Percentiles rank a stretch among this genome's conserved stretches.
These are phyloP conservation scores for Apeira syringaria DNA, from an alignment of 2,888 invertebrate species.

Conservation along the genomic window DNA sequence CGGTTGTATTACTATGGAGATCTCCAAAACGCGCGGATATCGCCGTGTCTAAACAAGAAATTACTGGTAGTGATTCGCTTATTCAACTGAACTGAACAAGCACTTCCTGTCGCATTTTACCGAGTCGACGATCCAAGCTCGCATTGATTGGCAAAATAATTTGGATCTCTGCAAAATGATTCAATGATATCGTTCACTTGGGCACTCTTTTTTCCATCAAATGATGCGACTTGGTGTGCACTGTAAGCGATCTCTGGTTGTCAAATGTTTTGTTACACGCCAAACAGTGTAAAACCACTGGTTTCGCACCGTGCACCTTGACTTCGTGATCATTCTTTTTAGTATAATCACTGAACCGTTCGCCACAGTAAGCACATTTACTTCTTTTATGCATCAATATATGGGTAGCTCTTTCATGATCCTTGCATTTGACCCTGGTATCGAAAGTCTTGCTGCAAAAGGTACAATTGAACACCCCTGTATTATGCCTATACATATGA, in stretches of 20 bases:
- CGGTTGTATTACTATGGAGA: too few species aligned
- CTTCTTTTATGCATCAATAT: conserved; percentile 42
- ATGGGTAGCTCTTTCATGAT: conserved; percentile 51
- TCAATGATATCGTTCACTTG: conserved; percentile 5
- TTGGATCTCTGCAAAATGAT: too few species aligned
- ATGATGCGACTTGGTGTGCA: conserved; percentile 66
- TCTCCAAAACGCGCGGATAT: too few species aligned
- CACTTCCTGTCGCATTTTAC: too few species aligned
- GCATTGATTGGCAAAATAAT: too few species aligned
- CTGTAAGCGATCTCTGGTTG: conserved; percentile 71
- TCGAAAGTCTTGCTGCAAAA: conserved; percentile 50
- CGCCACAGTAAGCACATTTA: conserved; percentile 57
- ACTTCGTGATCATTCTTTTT: conserved; percentile 65
- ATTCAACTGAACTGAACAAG: too few species aligned
- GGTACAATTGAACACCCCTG: conserved; percentile 47
- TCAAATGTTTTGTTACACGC: conserved; percentile 74
- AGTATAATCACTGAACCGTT: conserved; percentile 63
- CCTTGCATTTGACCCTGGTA: conserved; percentile 45
- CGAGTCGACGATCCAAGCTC: too few species aligned
- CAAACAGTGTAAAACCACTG: conserved; percentile 62
- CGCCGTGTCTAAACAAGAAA: too few species aligned
- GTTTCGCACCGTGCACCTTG: conserved; percentile 59
- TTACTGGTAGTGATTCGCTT: too few species aligned
- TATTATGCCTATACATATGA: conserved; percentile 57
- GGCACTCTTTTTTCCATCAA: conserved; percentile 44